A percentile compares a stretch with the other conserved stretches of the same genome.
phyloP scores from a whole-genome alignment of 2,113 vertebrate genomes.

The Colossoma macropomum region DNA sequence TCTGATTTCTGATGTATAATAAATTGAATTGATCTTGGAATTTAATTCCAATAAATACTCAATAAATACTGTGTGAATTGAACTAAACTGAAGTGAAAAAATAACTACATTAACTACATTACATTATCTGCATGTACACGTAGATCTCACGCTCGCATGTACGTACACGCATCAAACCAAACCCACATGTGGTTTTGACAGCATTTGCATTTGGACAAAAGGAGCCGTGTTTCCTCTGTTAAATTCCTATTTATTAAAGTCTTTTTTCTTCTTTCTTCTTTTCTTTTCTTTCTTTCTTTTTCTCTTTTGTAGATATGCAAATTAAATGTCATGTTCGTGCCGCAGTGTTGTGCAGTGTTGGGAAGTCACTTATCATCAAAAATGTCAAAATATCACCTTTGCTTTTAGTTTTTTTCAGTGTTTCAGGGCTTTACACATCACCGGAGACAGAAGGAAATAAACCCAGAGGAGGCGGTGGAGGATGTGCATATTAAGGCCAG shows the following conservation, averaged over 20 bases:
- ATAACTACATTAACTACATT: too few species aligned
- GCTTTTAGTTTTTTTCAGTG: background rate
- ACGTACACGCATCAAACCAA: background rate
- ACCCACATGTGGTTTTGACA: slow-evolving; percentile 1
- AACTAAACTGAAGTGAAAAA: too few species aligned
- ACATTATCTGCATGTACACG: too few species aligned
- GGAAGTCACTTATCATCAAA: slow-evolving; percentile 11
- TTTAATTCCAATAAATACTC: too few species aligned
- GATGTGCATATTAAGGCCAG: background rate
- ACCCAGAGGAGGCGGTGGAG: background rate
- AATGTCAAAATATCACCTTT: slow-evolving; percentile 7
- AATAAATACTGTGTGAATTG: too few species aligned
- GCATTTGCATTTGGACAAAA: background rate
- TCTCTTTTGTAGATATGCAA: background rate
- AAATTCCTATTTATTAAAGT: background rate
- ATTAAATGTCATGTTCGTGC: background rate
- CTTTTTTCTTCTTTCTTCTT: background rate
- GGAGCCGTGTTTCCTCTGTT: background rate
- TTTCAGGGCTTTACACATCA: background rate
- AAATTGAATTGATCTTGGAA: too few species aligned
- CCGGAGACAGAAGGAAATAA: background rate
- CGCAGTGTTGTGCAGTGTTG: background rate
- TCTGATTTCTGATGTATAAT: too few species aligned
- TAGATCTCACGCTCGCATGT: background rate
- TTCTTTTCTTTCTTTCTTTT: background rate